Conservation (phyloP, 2,888 invertebrate species). For the Volucella inanis region DNA sequence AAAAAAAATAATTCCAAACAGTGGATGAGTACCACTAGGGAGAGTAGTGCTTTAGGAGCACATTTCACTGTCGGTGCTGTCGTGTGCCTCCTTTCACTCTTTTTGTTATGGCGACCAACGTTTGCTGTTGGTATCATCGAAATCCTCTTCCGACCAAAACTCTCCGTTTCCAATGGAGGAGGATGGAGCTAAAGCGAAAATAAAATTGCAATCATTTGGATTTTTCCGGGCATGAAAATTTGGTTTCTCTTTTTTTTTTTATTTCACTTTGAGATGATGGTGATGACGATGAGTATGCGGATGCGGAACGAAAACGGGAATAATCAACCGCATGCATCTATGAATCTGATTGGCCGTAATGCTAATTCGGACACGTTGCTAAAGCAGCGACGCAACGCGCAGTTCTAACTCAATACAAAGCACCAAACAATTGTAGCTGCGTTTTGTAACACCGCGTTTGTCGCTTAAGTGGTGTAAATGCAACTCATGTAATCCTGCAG, state of each 20-base stretch:
- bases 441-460: conserved; percentile 21
- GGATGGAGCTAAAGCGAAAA: conserved; percentile 30
- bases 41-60: conserved; percentile 2
- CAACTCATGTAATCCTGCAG: conserved; percentile 47
- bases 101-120: not conserved
- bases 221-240: conserved; percentile 52
- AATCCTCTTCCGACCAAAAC: not conserved
- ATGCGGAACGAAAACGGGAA: conserved; percentile 26
- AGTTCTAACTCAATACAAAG: too few species aligned
- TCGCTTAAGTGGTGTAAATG: conserved; percentile 37
- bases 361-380: conserved; percentile 21
- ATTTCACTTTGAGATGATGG: not conserved
- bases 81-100: conserved; percentile 18
- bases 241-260: conserved; percentile 23
- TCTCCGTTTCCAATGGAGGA: not conserved
- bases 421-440: conserved; percentile 12
- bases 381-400: too few species aligned
- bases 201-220: conserved; percentile 47
- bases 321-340: conserved; percentile 60
- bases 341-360: conserved; percentile 54
- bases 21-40: not conserved
- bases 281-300: conserved; percentile 8
- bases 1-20: conserved; percentile 53
- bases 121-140: conserved; percentile 1
- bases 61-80: conserved; percentile 32